A percentile compares a stretch with the other conserved stretches of the same genome.
Evolutionary conservation across 2,888 invertebrate species (phyloP).

Genomic region (Latrodectus hesperus): DNA sequence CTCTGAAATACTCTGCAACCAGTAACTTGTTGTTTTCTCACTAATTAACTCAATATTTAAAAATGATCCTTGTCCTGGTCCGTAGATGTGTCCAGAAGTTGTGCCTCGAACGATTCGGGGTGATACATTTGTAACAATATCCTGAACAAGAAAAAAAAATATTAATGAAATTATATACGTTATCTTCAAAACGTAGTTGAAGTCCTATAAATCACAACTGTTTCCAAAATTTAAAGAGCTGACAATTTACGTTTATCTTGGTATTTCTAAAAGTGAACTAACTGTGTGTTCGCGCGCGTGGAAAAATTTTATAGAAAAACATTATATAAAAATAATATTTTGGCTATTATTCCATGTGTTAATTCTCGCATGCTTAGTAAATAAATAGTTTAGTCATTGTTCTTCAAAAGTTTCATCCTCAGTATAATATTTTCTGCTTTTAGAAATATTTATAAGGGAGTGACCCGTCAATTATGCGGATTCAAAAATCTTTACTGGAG

Average conservation of each 20-base stretch:
- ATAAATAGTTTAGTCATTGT: too few relatives aligned
- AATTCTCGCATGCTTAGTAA: too few relatives aligned
- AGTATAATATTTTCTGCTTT: too few relatives aligned
- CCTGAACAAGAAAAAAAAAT: constrained; percentile 78
- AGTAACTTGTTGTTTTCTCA: constrained; percentile 95
- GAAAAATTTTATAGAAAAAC: too few relatives aligned
- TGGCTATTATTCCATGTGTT: too few relatives aligned
- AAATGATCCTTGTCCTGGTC: constrained; percentile 97
- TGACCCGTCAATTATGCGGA: too few relatives aligned
- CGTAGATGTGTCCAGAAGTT: constrained; percentile 91
- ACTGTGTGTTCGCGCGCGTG: too few relatives aligned
- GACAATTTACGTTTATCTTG: neutral
- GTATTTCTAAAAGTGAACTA: too few relatives aligned
- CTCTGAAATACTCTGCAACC: constrained; percentile 91
- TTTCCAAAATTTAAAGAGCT: neutral
- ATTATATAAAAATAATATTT: too few relatives aligned
- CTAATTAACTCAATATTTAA: constrained; percentile 98
- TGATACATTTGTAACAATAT: constrained; percentile 96
- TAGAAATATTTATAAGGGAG: too few relatives aligned
- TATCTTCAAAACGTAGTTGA: neutral
- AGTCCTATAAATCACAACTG: neutral
- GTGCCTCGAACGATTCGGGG: constrained; percentile 96
- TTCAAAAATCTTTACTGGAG: too few relatives aligned
- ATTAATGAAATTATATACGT: neutral
- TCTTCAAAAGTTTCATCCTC: too few relatives aligned